Percentiles rank a stretch among this genome's conserved stretches.
These are phyloP conservation scores for Euphonia xanthogaster DNA, from an alignment of 2,797 vertebrate species.

Conservation along the genomic window DNA sequence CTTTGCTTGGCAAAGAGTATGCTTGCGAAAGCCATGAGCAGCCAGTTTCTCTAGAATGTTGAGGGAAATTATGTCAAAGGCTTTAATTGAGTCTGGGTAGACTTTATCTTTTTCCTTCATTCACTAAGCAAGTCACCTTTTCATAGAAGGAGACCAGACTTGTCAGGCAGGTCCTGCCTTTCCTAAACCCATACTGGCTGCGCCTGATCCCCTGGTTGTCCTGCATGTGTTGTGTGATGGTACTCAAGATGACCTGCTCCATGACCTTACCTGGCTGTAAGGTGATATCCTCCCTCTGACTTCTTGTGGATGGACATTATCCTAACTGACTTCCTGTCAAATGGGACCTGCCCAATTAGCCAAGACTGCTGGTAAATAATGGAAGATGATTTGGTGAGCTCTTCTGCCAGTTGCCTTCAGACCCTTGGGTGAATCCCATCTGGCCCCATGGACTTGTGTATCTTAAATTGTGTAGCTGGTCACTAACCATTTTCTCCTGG, in stretches of 20 bases:
- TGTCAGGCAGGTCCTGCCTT: neutral
- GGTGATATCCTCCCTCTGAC: neutral
- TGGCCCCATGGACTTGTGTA: neutral
- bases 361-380: neutral
- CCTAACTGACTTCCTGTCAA: neutral
- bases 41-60: neutral
- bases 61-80: neutral
- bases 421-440: neutral
- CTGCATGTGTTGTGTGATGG: neutral
- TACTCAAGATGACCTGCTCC: neutral
- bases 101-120: neutral
- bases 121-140: too few species aligned
- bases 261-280: neutral
- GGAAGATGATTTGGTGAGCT: neutral
- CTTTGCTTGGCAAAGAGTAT: neutral
- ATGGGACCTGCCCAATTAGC: neutral
- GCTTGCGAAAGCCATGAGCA: neutral
- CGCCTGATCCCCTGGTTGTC: neutral
- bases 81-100: neutral
- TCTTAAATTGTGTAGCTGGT: neutral
- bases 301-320: neutral
- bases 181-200: neutral
- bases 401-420: neutral
- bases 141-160: neutral
- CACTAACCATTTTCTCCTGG: neutral